Evolutionary conservation across 2,888 invertebrate genomes (phyloP), one percentile per base, ranked within the genome.

Genomic region (Agonopterix alstromeriana): DNA sequence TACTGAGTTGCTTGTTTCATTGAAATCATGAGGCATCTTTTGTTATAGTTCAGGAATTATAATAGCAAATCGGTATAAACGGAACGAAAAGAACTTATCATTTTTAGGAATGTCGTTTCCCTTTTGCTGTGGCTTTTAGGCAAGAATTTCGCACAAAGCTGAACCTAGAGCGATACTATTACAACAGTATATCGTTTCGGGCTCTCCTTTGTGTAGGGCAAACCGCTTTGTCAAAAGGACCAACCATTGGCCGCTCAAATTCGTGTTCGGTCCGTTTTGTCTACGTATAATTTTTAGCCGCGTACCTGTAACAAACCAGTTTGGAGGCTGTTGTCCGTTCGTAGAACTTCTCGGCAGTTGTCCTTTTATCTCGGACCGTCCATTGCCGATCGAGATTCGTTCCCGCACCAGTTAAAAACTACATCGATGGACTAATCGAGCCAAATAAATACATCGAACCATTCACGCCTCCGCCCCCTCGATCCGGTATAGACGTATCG

Each of bases 241-340:
- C 65, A 64, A 67, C 63, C 67, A 27, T 65, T 66, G 67, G 66
- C 65, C 73, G 68, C 75, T 77, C 73, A 81, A 80, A 77, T 74
- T 72, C 66, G 70, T 72, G 70, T 67, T 60, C 54, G 57, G 56
- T 54, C 59, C 66, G 71, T 73, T 79, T 81, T 75, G 77, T 81
- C 83, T 83, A 82, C 79, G 75, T 78, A 82, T 81, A 81, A 85
- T 78, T 82, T 83, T 82, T 79, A 73, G 73, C 73, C 73, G 77
- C 61, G 71, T 86, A 84, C 87, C 86, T 87, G 86, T 68, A 73
- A 65, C 65, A 75, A 77, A 87, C 87, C 82, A 72, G 87, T 87
- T 87, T 76, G 52, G 65, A 69, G 62, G 62, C 57, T 54, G 60
- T 53, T 60, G 67, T 58, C 69, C 60, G 64, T 81, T 79, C 77